These are phyloP conservation scores for Salticus scenicus DNA, from an alignment of 2,888 invertebrate species.

Conservation along the genomic window DNA sequence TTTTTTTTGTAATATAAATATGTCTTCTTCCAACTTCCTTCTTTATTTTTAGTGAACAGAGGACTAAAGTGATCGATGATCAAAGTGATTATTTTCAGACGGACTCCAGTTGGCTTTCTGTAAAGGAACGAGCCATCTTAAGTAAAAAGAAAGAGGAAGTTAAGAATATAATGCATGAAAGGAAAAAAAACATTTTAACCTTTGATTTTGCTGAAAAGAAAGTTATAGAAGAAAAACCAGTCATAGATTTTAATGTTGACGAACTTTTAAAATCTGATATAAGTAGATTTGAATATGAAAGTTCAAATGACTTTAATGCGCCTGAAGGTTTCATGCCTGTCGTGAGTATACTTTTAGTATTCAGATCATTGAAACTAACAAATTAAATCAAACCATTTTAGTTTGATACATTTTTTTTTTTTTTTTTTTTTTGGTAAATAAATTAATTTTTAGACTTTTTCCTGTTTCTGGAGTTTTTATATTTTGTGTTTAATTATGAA, in stretches of 20 bases:
- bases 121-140: conserved; percentile 79
- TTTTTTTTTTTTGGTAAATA: not conserved
- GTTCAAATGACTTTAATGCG: conserved; percentile 7
- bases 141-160: conserved; percentile 81
- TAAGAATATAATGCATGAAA: conserved; percentile 83
- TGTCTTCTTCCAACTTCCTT: too few species aligned
- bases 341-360: conserved; percentile 34
- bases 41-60: conserved; percentile 80
- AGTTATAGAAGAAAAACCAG: conserved; percentile 68
- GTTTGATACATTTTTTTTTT: not conserved
- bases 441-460: too few species aligned
- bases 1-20: too few species aligned
- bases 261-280: conserved; percentile 47
- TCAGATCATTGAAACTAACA: too few species aligned
- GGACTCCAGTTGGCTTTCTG: conserved; percentile 86
- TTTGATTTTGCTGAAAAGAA: conserved; percentile 84
- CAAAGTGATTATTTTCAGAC: conserved; percentile 92
- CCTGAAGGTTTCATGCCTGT: conserved; percentile 30
- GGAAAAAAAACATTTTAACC: conserved; percentile 82
- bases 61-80: conserved; percentile 90
- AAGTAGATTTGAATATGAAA: conserved; percentile 55
- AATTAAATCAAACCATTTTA: too few species aligned
- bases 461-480: too few species aligned
- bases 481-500: too few species aligned
- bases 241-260: conserved; percentile 40